Conservation (phyloP, 1,140 invertebrate genomes). For the Meloidogyne chitwoodi region DNA sequence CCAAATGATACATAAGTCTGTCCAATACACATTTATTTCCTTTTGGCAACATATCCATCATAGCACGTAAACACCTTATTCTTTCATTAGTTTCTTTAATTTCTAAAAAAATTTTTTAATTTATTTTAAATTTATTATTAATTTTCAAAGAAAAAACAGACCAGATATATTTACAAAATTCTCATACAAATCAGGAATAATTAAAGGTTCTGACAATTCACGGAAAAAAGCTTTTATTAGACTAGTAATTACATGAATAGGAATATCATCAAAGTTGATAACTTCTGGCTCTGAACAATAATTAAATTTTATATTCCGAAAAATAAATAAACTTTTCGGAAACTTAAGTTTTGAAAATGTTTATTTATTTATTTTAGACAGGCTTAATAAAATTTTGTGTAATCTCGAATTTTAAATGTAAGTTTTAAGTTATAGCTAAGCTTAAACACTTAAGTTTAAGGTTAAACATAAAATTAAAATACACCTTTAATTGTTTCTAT, state of each 20-base stretch:
- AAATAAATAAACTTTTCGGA: not conserved
- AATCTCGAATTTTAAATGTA: no score
- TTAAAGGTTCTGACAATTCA: constrained; percentile 83
- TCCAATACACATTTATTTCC: constrained; percentile 85
- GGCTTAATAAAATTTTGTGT: no score
- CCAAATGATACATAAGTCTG: constrained; percentile 84
- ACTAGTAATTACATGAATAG: constrained; percentile 82
- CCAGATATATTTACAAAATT: constrained; percentile 73
- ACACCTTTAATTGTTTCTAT: constrained; percentile 49
- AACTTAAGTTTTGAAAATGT: not conserved
- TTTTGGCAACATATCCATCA: constrained; percentile 81
- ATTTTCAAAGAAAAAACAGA: no score
- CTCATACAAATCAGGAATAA: constrained; percentile 88
- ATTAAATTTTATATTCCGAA: not conserved
- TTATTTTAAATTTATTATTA: constrained; percentile 20
- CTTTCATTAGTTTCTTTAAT: constrained; percentile 76
- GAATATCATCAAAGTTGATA: constrained; percentile 65
- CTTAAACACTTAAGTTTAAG: not conserved
- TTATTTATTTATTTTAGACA: no score
- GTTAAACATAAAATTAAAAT: not conserved
- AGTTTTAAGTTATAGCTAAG: no score
- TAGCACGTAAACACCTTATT: constrained; percentile 76
- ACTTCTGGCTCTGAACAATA: constrained; percentile 64
- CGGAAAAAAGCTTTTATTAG: constrained; percentile 86
- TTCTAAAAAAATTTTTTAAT: constrained; percentile 62